Evolutionary conservation across 2,888 invertebrate genomes (phyloP), one percentile per base, ranked within the genome.

Genomic region (Rhogogaster chlorosoma): DNA sequence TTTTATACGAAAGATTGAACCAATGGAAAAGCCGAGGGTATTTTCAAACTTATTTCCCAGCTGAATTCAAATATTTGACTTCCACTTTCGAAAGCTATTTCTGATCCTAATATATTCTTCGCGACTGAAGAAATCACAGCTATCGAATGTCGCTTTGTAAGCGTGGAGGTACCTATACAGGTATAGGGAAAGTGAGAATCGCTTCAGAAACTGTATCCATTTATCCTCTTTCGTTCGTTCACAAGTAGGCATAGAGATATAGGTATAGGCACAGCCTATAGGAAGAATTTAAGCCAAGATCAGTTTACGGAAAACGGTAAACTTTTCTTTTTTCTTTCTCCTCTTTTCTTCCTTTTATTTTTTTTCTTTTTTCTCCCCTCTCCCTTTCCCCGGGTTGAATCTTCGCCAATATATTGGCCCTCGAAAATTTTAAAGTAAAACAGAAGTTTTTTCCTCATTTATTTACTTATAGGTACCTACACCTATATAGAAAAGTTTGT

Each of bases 21-120:
- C n/a, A 2, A 18, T 6, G 18, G 7, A 53, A 53, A n/a, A n/a
- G 0, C n/a, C 7, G 10, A 3, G 2, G 38, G 2, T 36, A 36
- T 71, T 36, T 38, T 2, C 2, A 71, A 32, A 38, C 32, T 38
- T 71, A 71, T 71, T 71, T 71, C 9, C 42, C 42, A 73, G 49
- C n/a, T 61, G 80, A 61, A 80, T 80, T 80, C 80, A 57, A 80
- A 80, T 80, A 57, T 80, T 80, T 80, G 80, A 57, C n/a, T 80
- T 80, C 57, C 22, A 61, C 61, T 80, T 80, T 15, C 36, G 10
- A 80, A 80, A 80, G 80, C 80, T 80, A 61, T 80, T 80, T 80
- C 80, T 80, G 80, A 80, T 80, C 57, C 80, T 57, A 61, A 80
- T 80, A 80, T 57, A 38, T 57, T 61, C 22, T 57, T 57, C 7